Base-by-base conservation (phyloP, 2,113 vertebrate genomes). In the Cyprinodon brontotheroides region DNA sequence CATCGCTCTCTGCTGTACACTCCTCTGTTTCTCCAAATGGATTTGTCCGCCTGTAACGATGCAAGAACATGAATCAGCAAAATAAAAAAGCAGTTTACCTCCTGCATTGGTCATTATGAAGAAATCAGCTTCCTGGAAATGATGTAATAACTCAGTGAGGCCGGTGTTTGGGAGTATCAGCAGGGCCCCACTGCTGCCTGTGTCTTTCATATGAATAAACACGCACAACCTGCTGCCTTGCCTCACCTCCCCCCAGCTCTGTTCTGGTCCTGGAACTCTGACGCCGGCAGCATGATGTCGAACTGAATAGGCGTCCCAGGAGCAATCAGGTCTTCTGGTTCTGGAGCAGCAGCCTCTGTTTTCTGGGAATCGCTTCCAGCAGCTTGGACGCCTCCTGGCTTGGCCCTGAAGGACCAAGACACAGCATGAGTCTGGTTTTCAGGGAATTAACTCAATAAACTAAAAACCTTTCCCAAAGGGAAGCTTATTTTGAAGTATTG, bases 251-350 rank as follows among this genome's bases (percentile, higher is more conserved):
- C 95, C 4, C 93, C 94, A 0, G 82, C 68, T 83, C 96, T 91
- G 92, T 98, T 98, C 91, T 98, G 97, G 85, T 99, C 97, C 75
- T 95, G 94, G 85, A 98, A 98, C 84, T 99, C 98, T 0, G 94
- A 96, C 5, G 96, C 97, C 0, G 97, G 97, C 84, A 98, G 94
- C 11, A 98, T 93, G 0, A 99, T 98, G 77, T 99, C 98, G 82
- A 99, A 99, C 40, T 99, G 98, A 81, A 99, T 99, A 0, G 98
- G 98, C 0, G 97, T 99, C 83, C 98, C 98, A 0, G 97, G 97
- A 15, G 94, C 95, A 6, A 99, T 98, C 74, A 99, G 92, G 63
- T 97, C 94, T 29, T 94, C 90, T 0, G 94, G 86, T 7, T 96
- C 94, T 0, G 91, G 93, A 50, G 78, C 62, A 50, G 78, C 62